phyloP scores from a whole-genome alignment of 2,888 invertebrate genomes.

The Stratiomys singularior region DNA sequence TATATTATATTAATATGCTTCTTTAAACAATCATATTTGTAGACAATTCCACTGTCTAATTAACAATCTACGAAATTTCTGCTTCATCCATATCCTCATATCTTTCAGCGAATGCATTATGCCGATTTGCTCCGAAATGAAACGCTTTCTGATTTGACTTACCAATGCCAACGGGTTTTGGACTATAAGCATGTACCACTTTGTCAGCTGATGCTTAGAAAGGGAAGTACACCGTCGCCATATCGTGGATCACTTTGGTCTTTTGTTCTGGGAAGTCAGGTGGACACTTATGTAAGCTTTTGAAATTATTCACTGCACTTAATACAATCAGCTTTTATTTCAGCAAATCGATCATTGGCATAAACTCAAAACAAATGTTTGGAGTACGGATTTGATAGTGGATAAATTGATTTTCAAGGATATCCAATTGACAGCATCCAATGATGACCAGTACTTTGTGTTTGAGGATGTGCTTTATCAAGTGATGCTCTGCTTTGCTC shows the following conservation, averaged over 20 bases:
- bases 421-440: constrained; percentile 93
- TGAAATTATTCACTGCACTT: neutral
- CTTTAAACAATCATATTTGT: no score
- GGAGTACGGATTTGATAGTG: constrained; percentile 90
- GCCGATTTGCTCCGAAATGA: constrained; percentile 61
- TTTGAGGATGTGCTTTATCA: constrained; percentile 96
- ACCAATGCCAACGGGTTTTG: constrained; percentile 81
- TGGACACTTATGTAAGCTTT: constrained; percentile 71
- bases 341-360: constrained; percentile 82
- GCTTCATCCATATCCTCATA: no score
- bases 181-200: constrained; percentile 84
- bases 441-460: constrained; percentile 98
- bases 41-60: no score
- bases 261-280: constrained; percentile 83
- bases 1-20: no score
- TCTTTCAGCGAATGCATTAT: constrained; percentile 58
- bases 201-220: constrained; percentile 89
- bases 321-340: neutral
- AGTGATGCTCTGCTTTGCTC: constrained; percentile 90
- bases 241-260: constrained; percentile 87
- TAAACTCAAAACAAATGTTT: constrained; percentile 81
- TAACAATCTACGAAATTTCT: no score
- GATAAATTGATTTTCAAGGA: constrained; percentile 96
- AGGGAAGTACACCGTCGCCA: constrained; percentile 65
- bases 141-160: constrained; percentile 69